phyloP scores from a whole-genome alignment of 2,888 invertebrate genomes.

The Temnothorax ravouxi region DNA sequence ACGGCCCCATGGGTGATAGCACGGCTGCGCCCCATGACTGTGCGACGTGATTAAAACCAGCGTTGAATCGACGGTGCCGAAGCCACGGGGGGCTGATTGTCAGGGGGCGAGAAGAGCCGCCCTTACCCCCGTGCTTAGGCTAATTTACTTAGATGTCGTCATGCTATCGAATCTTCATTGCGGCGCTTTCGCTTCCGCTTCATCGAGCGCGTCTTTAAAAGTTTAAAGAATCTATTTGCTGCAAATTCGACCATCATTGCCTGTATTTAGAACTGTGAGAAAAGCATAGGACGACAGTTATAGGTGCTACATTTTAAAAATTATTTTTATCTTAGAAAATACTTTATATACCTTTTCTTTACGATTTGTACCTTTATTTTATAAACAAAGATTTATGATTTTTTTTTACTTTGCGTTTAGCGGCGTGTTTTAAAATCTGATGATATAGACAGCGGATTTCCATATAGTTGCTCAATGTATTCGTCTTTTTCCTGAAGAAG shows the following conservation, averaged over 20 bases:
- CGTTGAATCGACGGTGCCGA: constrained; percentile 77
- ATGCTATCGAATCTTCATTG: constrained; percentile 42
- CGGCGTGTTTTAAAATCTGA: not conserved
- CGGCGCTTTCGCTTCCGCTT: constrained; percentile 26
- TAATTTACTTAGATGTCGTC: constrained; percentile 85
- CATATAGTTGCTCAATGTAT: not conserved
- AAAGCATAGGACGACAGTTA: too few relatives aligned
- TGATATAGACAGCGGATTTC: constrained; percentile 15
- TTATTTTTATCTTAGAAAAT: not conserved
- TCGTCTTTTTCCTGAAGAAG: not conserved
- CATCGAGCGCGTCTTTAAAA: not conserved
- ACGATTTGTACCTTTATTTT: not conserved
- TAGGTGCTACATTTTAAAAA: not conserved
- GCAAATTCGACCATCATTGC: not conserved
- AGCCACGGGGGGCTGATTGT: constrained; percentile 85
- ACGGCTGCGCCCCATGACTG: constrained; percentile 75
- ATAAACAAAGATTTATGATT: not conserved
- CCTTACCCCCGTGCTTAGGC: constrained; percentile 76
- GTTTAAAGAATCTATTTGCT: not conserved
- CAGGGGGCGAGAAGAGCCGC: constrained; percentile 75
- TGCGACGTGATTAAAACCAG: constrained; percentile 84
- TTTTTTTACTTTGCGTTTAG: not conserved
- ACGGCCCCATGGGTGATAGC: constrained; percentile 79
- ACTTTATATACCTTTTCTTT: not conserved
- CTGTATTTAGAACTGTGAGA: not conserved